A percentile compares a stretch with the other conserved stretches of the same genome.
These are phyloP conservation scores for Formica selysi DNA, from an alignment of 1,140 invertebrate species.

Conservation along the genomic window DNA sequence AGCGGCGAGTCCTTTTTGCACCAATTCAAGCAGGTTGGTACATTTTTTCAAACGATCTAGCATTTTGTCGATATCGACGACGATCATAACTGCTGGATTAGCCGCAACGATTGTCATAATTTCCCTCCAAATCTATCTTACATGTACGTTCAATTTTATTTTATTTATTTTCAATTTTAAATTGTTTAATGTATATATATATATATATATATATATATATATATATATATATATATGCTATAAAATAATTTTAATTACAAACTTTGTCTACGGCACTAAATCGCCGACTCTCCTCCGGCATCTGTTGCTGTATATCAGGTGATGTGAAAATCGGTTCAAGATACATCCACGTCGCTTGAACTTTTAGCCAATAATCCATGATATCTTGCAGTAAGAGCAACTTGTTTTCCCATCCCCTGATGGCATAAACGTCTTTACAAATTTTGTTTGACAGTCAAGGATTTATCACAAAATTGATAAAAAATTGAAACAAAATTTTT, in stretches of 20 bases:
- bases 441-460: background rate
- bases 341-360: slow-evolving; percentile 98
- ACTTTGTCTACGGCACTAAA: slow-evolving; percentile 97
- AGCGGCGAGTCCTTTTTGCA: slow-evolving; percentile 96
- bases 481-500: background rate
- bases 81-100: slow-evolving; percentile 94
- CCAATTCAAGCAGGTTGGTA: slow-evolving; percentile 94
- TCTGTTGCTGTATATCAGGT: slow-evolving; percentile 98
- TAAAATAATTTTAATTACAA: slow-evolving; percentile 85
- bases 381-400: slow-evolving; percentile 95
- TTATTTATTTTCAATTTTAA: slow-evolving; percentile 11
- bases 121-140: slow-evolving; percentile 93
- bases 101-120: slow-evolving; percentile 94
- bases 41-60: slow-evolving; percentile 96
- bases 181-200: slow-evolving; percentile 17
- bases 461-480: background rate
- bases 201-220: background rate
- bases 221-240: background rate
- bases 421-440: slow-evolving; percentile 50
- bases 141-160: no score
- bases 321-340: slow-evolving; percentile 99
- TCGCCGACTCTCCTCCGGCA: slow-evolving; percentile 96
- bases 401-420: slow-evolving; percentile 92
- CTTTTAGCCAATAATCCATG: slow-evolving; percentile 98
- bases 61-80: slow-evolving; percentile 97